Evolutionary conservation across 2,888 invertebrate species (phyloP).

Genomic region (Macrosiphum euphorbiae): DNA sequence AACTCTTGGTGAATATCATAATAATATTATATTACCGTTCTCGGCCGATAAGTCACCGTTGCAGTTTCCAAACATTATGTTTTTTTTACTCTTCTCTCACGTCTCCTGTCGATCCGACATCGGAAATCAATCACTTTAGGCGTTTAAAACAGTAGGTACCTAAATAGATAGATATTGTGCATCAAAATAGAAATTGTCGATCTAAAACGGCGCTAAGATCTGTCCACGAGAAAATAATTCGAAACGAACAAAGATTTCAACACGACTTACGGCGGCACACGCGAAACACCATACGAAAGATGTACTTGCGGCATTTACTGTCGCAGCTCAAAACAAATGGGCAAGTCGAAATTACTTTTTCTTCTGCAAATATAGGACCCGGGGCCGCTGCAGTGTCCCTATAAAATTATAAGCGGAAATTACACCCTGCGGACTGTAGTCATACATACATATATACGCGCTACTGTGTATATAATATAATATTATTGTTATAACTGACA

Average conservation of each 20-base stretch:
- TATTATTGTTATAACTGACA: conserved; percentile 1
- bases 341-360: background rate
- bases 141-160: background rate
- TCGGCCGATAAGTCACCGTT: background rate
- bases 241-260: background rate
- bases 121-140: background rate
- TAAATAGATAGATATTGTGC: no score
- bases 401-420: background rate
- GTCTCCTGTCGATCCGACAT: background rate
- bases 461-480: background rate
- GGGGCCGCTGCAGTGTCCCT: background rate
- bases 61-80: background rate
- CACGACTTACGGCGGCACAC: background rate
- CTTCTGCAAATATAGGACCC: background rate
- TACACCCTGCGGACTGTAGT: background rate
- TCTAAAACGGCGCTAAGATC: background rate
- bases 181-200: background rate
- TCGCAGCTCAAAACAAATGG: background rate
- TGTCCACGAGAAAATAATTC: background rate
- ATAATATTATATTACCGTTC: background rate
- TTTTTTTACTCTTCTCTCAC: background rate
- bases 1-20: background rate
- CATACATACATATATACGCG: background rate
- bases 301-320: background rate
- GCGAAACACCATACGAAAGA: background rate